Conservation (phyloP, 1,140 invertebrate species). For the Tachypleus tridentatus region DNA sequence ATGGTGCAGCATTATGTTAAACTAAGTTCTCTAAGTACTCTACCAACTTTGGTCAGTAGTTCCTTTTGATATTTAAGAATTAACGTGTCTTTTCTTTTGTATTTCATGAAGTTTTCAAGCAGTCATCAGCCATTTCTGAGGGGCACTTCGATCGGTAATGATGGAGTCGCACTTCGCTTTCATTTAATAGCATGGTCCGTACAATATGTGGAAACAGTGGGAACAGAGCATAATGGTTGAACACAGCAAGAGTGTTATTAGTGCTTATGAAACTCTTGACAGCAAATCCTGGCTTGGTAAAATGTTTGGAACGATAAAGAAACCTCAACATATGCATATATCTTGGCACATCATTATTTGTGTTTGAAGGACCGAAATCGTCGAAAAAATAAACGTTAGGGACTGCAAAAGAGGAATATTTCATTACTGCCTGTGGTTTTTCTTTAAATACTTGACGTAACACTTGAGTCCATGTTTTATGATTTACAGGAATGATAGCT, state of each 20-base stretch:
- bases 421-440: slow-evolving; percentile 30
- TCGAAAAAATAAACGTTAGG: slow-evolving; percentile 52
- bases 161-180: slow-evolving; percentile 42
- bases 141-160: slow-evolving; percentile 41
- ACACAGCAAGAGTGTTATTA: slow-evolving; percentile 48
- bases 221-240: slow-evolving; percentile 58
- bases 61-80: slow-evolving; percentile 19
- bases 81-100: slow-evolving; percentile 9
- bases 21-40: too few relatives aligned
- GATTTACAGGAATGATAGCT: slow-evolving; percentile 48
- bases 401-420: slow-evolving; percentile 47
- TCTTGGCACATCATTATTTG: slow-evolving; percentile 15
- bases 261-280: slow-evolving; percentile 58
- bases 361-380: slow-evolving; percentile 22
- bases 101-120: slow-evolving; percentile 20
- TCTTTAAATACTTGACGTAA: slow-evolving; percentile 31
- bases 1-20: too few relatives aligned
- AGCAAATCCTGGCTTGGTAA: slow-evolving; percentile 49
- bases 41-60: slow-evolving; percentile 8
- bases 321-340: slow-evolving; percentile 28
- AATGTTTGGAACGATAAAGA: slow-evolving; percentile 37
- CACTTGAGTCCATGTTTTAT: slow-evolving; percentile 43
- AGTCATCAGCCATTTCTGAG: slow-evolving; percentile 19
- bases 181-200: slow-evolving; percentile 37
- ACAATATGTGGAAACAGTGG: slow-evolving; percentile 42